Evolutionary conservation across 2,113 vertebrate genomes (phyloP), one percentile per base, ranked within the genome.

Genomic region (Sialia sialis): DNA sequence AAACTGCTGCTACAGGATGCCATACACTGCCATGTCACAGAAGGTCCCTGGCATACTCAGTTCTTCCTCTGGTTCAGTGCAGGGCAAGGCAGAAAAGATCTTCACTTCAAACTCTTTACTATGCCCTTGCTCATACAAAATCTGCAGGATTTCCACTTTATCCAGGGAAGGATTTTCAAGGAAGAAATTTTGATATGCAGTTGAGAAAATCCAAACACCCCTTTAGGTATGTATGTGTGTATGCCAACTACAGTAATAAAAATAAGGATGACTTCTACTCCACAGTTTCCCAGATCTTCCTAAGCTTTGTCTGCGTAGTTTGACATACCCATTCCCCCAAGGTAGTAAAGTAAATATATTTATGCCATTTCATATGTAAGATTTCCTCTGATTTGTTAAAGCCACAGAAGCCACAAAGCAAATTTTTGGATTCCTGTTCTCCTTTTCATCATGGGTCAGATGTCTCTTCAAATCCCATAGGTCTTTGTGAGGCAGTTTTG

Each of bases 351-450:
- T 70, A 90, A 93, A 70, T 63, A 80, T 38, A 89, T 93, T 92
- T 72, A 75, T 78, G 43, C 20, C 27, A 34, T 85, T 89, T 80
- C 74, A 76, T 51, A 60, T 62, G 46, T 34, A 20, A 93, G 11
- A 43, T 66, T 89, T 90, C n/a, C 48, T 83, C 60, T 75, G 38
- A 78, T 78, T 92, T 72, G 12, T 56, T 89, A 78, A 87, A 92
- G 49, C 76, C 77, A 75, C 60, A 39, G 66, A 89, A 92, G 36
- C 64, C 86, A 85, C 86, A 91, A 87, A 84, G 60, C 19, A 92
- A 88, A 69, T 63, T 95, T 88, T 81, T 86, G 17, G 81, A 90
- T 75, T 84, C 44, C 81, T 78, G 19, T 38, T 92, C 64, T 93
- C 64, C 44, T 78, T 92, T 74, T 68, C 64, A 67, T 90, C 41